Base-by-base conservation (phyloP, 1,140 invertebrate species). In the Trichomalopsis sarcophagae region DNA sequence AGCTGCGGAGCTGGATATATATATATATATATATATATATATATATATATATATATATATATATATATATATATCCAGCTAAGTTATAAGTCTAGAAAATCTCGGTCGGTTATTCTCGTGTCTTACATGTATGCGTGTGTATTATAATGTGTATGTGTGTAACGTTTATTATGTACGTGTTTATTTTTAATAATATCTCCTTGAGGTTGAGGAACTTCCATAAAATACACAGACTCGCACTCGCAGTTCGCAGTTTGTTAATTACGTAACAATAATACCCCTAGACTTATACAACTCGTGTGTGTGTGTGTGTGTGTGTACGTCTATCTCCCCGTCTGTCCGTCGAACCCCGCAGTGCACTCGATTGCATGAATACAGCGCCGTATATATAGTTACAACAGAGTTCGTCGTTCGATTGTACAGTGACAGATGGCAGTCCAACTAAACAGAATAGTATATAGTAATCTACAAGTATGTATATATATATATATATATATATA, bases 171-270 rank as follows among this genome's bases (percentile, higher is more conserved):
- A 21, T 14, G 50, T 10, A 13, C 2, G 50, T 55, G 13, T 55
- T 87, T 47, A 66, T 81, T 86, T 87, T 86, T 87, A 87, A 50
- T 50, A 50, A 50, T 50, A 36, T 76, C 2, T 81, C 87, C 88
- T 90, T 89, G 89, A 92, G 90, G 90, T 92, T 91, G 89, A 92
- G 91, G 91, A 93, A 92, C 91, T 91, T 93, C 89, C 92, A 90
- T 90, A 90, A 91, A 89, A 90, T 90, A 91, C 89, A 89, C 88
- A 92, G 17, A 84, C 47, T 80, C 87, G 87, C 88, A 88, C 27
- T 30, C 89, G 84, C 89, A 77, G 55, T 9, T 66, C 62, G 62
- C n/a, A 71, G 68, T 71, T 71, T 71, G 30, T 11, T 21, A 27
- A 27, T 21, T 62, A 21, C 21, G 5, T 62, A 62, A 55, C 7